Base-by-base conservation (phyloP, 2,113 vertebrate genomes). In the Zootoca vivipara region DNA sequence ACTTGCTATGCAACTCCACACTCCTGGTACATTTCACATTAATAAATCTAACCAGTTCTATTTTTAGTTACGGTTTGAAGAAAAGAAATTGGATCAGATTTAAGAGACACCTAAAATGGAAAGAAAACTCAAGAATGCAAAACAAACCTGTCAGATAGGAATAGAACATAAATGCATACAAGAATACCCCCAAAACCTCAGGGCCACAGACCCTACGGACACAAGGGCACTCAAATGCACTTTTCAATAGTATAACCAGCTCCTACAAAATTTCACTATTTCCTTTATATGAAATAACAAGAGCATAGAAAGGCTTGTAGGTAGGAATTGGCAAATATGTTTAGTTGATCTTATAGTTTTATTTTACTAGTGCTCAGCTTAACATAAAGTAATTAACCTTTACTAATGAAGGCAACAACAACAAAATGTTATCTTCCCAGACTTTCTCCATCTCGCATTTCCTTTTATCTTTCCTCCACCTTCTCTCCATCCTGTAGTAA, bases 21-120 rank as follows among this genome's bases (percentile, higher is more conserved):
- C 86, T 89, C 90, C 89, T 92, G 92, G 90, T 91, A 15, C 62
- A 92, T 92, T 90, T 95, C 91, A 94, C 84, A 94, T 93, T 93
- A 95, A 90, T 74, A 85, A n/a, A 67, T 89, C 42, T 90, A 95
- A 83, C 86, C 84, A 87, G 86, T 75, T 93, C 56, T 95, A 95
- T 95, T 95, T 97, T 96, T 95, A 96, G 94, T 82, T 65, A 93
- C 84, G 67, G 87, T 87, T 93, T 93, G 86, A 87, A 94, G 92
- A 95, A 95, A 75, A 94, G 91, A 91, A 79, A 90, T 87, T 46
- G 33, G 90, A 83, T 94, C 93, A 96, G 75, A 93, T 62, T 92
- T 95, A 92, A 95, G 96, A 96, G 91, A 58, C 67, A 58, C 87
- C 88, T 93, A 83, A 96, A 96, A 97, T 92, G 95, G 95, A 94